These are phyloP conservation scores for Anoplophora glabripennis DNA, from an alignment of 1,140 invertebrate species.

Conservation along the genomic window DNA sequence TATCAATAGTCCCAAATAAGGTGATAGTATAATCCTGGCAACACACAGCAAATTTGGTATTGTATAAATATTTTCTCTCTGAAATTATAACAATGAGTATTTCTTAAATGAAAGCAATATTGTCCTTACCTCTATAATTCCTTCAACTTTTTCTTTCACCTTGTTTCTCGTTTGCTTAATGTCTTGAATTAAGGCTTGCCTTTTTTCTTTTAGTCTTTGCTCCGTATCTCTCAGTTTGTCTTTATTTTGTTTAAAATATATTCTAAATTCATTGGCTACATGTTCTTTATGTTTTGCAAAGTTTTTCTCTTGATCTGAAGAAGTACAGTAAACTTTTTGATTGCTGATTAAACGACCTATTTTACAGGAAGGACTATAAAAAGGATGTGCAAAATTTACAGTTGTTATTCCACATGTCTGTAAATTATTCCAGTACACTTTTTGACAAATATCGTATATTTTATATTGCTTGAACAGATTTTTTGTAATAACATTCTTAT, in stretches of 20 bases:
- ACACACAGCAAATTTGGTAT: slow-evolving; percentile 89
- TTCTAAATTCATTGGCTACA: slow-evolving; percentile 34
- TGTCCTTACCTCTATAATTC: slow-evolving; percentile 60
- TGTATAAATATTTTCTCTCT: slow-evolving; percentile 89
- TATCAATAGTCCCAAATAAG: slow-evolving; percentile 78
- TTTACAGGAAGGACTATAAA: no score
- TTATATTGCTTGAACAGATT: no score
- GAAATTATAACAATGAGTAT: slow-evolving; percentile 43
- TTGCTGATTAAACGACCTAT: no score
- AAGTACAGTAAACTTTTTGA: no score
- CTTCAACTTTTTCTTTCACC: slow-evolving; percentile 61
- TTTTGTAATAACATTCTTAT: no score
- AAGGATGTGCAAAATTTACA: no score
- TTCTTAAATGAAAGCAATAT: not conserved
- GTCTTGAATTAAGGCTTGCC: slow-evolving; percentile 62
- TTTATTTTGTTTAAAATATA: slow-evolving; percentile 55
- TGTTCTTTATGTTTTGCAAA: slow-evolving; percentile 24
- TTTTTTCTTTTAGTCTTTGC: slow-evolving; percentile 55
- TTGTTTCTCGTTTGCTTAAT: slow-evolving; percentile 63
- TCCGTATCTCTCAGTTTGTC: slow-evolving; percentile 57
- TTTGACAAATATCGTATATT: no score
- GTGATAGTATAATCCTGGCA: slow-evolving; percentile 77
- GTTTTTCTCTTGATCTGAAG: not conserved
- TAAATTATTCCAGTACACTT: no score
- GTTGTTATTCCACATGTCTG: no score